These are phyloP conservation scores for Picus viridis DNA, from an alignment of 2,797 vertebrate species.

Conservation along the genomic window DNA sequence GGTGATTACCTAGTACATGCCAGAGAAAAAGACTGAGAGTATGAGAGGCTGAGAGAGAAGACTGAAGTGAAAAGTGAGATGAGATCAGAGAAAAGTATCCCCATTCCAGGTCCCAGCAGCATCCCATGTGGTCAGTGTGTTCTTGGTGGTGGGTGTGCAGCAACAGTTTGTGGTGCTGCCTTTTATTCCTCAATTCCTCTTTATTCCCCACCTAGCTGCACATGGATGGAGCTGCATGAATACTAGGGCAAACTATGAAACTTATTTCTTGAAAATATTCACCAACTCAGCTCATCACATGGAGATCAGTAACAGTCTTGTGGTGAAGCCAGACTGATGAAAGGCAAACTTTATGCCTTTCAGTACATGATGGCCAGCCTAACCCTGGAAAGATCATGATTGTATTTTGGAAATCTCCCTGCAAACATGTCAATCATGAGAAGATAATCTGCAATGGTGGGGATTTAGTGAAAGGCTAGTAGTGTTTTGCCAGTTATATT, in stretches of 20 bases:
- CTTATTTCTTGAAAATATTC: background rate
- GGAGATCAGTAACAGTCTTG: background rate
- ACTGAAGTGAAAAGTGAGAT: no score
- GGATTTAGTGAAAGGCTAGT: background rate
- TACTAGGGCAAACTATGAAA: background rate
- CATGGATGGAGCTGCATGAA: background rate
- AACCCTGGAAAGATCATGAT: background rate
- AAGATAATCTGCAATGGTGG: background rate
- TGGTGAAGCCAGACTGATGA: background rate
- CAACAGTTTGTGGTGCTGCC: no score
- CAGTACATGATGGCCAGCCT: background rate
- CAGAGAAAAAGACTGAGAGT: no score
- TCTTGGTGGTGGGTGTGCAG: no score
- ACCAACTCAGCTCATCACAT: background rate
- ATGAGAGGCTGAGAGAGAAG: no score
- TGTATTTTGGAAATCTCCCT: background rate
- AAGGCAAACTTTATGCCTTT: background rate
- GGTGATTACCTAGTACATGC: no score
- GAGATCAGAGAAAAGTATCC: no score
- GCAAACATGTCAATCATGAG: background rate
- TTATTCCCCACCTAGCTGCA: no score
- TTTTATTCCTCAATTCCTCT: no score
- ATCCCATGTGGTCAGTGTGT: no score
- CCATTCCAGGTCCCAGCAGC: no score
- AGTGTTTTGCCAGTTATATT: background rate